phyloP scores from a whole-genome alignment of 2,888 invertebrate species.

The Vandiemenella viatica region DNA sequence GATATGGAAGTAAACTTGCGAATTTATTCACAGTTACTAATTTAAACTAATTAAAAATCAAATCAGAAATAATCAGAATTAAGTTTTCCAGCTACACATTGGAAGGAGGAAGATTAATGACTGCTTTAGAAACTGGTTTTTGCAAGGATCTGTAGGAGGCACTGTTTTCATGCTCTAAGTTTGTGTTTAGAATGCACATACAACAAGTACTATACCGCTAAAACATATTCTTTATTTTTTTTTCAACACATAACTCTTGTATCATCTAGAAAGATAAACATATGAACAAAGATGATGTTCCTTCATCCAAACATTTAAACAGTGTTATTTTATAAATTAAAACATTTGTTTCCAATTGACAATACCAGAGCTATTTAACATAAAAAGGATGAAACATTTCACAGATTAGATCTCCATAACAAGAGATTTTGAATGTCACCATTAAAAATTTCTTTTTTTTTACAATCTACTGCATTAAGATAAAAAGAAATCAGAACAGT shows the following conservation, averaged over 20 bases:
- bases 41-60: too few relatives aligned
- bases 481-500: background rate
- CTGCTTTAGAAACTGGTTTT: too few relatives aligned
- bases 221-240: slow-evolving; percentile 5
- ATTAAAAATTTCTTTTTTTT: too few relatives aligned
- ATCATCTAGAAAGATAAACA: slow-evolving; percentile 13
- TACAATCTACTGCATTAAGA: background rate
- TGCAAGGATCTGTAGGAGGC: too few relatives aligned
- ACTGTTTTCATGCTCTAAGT: too few relatives aligned
- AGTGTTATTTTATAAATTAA: background rate
- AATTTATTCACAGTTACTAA: too few relatives aligned
- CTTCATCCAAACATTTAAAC: background rate
- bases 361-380: background rate
- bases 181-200: too few relatives aligned
- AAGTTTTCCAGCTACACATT: too few relatives aligned
- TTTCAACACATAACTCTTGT: slow-evolving; percentile 15
- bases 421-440: background rate
- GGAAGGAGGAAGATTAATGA: too few relatives aligned
- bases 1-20: too few relatives aligned
- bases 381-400: background rate
- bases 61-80: too few relatives aligned
- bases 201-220: too few relatives aligned
- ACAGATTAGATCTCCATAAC: background rate
- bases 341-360: background rate
- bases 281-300: slow-evolving; percentile 17